Evolutionary conservation across 37 sponge, comb jelly and placozoan genomes (phyloP).

Genomic region (Ephydatia muelleri): DNA sequence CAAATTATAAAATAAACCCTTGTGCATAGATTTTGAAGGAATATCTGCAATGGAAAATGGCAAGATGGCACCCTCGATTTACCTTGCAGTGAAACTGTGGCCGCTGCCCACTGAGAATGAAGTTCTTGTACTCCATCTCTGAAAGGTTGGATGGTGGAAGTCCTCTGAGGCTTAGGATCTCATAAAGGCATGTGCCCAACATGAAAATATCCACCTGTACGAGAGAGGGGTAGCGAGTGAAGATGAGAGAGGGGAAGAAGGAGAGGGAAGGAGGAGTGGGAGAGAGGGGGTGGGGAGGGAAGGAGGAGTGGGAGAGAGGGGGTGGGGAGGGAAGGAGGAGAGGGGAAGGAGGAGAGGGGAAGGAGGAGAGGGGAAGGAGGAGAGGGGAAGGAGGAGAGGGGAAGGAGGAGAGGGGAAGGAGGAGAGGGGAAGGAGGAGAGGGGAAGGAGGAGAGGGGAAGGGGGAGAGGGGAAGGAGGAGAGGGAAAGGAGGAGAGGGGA

Average conservation of each 20-base stretch:
- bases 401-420: no score
- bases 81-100: constrained; percentile 47
- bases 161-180: constrained; percentile 45
- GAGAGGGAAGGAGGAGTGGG: not conserved
- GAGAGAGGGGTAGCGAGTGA: no score
- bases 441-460: no score
- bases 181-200: constrained; percentile 62
- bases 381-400: no score
- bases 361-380: not conserved
- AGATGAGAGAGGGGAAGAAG: not conserved
- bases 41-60: no score
- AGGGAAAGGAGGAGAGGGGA: no score
- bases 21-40: not conserved
- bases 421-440: no score
- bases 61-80: not conserved
- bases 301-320: not conserved
- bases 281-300: not conserved
- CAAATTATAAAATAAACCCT: not conserved
- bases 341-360: not conserved
- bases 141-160: constrained; percentile 41
- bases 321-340: not conserved
- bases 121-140: constrained; percentile 43
- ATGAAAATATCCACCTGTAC: constrained; percentile 57
- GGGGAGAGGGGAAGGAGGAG: no score
- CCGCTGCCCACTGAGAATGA: constrained; percentile 34